Conservation (phyloP, 2,888 invertebrate genomes). For the Eupithecia tripunctaria region DNA sequence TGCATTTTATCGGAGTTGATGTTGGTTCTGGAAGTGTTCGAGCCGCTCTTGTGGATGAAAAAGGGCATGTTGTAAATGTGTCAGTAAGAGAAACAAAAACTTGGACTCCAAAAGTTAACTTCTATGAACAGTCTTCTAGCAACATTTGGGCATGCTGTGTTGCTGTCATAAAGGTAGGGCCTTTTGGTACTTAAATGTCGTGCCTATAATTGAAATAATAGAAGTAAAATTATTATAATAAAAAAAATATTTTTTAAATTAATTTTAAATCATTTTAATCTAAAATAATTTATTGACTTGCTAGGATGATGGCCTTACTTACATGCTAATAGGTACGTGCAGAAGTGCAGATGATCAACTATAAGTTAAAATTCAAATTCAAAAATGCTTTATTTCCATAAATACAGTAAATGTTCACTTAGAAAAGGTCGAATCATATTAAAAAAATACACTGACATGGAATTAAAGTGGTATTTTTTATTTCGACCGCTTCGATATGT, state of each 20-base stretch:
- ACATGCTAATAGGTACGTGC: neutral
- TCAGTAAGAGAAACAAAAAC: constrained; percentile 88
- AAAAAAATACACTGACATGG: too few relatives aligned
- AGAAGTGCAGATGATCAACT: too few relatives aligned
- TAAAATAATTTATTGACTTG: neutral
- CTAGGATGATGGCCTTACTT: neutral
- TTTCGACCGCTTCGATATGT: too few relatives aligned
- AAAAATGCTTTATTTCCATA: too few relatives aligned
- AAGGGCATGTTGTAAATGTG: constrained; percentile 87
- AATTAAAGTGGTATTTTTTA: too few relatives aligned
- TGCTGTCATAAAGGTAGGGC: constrained; percentile 89
- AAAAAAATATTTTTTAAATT: too few relatives aligned
- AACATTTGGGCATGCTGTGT: constrained; percentile 93
- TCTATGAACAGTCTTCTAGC: constrained; percentile 95
- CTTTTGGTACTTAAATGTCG: neutral
- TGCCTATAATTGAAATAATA: too few relatives aligned
- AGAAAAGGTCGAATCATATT: too few relatives aligned
- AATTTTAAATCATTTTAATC: too few relatives aligned
- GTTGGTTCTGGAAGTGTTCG: constrained; percentile 96
- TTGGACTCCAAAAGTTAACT: constrained; percentile 90
- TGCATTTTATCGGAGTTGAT: constrained; percentile 93
- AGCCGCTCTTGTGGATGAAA: constrained; percentile 89
- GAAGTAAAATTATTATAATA: too few relatives aligned
- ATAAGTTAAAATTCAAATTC: too few relatives aligned
- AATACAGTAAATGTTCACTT: too few relatives aligned